Evolutionary conservation across 2,113 vertebrate genomes (phyloP).

Genomic region (Uropsilus gracilis): DNA sequence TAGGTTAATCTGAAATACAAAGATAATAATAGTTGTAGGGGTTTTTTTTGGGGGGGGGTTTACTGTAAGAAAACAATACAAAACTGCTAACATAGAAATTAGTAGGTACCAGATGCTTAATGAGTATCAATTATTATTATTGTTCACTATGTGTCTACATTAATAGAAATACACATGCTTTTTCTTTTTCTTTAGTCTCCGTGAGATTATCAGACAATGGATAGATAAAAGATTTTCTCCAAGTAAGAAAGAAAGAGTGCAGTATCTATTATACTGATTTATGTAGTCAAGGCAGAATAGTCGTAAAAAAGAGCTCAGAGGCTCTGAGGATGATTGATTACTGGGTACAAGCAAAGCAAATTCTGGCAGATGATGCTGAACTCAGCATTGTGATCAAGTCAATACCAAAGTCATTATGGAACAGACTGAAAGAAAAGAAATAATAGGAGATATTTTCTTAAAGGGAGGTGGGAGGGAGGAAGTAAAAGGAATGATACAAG

Average conservation of each 20-base stretch:
- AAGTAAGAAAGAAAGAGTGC: background rate
- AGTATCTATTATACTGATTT: background rate
- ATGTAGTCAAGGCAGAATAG: background rate
- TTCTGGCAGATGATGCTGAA: too few species aligned
- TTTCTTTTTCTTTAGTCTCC: background rate
- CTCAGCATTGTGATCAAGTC: too few species aligned
- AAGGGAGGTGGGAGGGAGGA: too few species aligned
- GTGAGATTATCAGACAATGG: background rate
- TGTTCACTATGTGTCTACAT: too few species aligned
- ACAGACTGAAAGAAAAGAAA: too few species aligned
- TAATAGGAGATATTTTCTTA: too few species aligned
- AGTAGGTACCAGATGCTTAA: background rate
- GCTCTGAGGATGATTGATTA: background rate
- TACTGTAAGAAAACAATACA: background rate
- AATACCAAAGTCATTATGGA: too few species aligned
- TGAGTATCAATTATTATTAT: background rate
- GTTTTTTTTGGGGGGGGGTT: too few species aligned
- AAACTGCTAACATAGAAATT: background rate
- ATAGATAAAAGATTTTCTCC: background rate
- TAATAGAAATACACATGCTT: background rate
- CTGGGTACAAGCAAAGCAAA: too few species aligned
- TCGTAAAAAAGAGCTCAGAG: background rate
- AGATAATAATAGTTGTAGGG: background rate
- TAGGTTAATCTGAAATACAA: background rate
- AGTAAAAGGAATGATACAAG: too few species aligned